A percentile compares a stretch with the other conserved stretches of the same genome.
phyloP scores from a whole-genome alignment of 2,888 invertebrate species.

The Globia sparganii region DNA sequence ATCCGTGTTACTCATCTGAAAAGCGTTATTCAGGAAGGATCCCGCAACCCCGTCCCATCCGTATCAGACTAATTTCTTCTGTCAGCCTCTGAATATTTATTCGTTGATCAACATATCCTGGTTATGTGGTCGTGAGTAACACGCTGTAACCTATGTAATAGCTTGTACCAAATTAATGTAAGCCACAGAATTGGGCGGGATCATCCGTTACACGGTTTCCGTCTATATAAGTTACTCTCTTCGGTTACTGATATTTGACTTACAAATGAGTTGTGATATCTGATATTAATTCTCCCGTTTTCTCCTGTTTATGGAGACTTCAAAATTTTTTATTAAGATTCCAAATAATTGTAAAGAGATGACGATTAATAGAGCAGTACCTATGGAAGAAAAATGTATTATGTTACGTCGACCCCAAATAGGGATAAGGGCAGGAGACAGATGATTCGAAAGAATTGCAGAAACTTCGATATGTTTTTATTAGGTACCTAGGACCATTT shows the following conservation, averaged over 20 bases:
- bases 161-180: constrained; percentile 55
- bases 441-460: background rate
- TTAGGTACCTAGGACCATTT: background rate
- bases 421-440: background rate
- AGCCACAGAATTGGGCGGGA: constrained; percentile 41
- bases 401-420: background rate
- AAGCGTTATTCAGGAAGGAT: constrained; percentile 74
- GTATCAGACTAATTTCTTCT: constrained; percentile 70
- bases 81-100: constrained; percentile 68
- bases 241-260: constrained; percentile 56
- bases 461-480: background rate
- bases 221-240: constrained; percentile 49
- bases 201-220: constrained; percentile 51
- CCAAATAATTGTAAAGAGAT: background rate
- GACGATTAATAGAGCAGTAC: background rate
- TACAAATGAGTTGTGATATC: constrained; percentile 46
- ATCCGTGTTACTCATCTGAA: constrained; percentile 81
- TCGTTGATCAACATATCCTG: constrained; percentile 48
- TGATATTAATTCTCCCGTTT: constrained; percentile 39
- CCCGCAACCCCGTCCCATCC: constrained; percentile 66
- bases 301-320: constrained; percentile 1
- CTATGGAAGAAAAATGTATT: background rate
- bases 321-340: background rate
- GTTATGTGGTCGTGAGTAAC: constrained; percentile 52
- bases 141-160: constrained; percentile 58